Conservation (phyloP, 1,140 invertebrate genomes). For the Apis florea region DNA sequence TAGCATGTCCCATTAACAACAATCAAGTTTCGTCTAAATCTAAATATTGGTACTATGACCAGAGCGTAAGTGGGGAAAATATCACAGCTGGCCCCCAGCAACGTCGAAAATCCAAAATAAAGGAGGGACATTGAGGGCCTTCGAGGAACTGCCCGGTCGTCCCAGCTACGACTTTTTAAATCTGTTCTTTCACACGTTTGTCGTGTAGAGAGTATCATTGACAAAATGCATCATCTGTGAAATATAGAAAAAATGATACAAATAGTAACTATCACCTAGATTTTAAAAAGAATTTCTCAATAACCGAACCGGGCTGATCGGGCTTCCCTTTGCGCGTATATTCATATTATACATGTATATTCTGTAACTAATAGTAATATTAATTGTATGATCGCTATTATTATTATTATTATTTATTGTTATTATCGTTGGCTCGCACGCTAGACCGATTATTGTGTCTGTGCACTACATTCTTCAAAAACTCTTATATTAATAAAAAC, state of each 20-base stretch:
- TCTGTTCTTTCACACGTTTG: conserved; percentile 36
- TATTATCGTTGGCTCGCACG: conserved; percentile 61
- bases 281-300: conserved; percentile 30
- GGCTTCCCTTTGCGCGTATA: conserved; percentile 61
- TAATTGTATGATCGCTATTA: conserved; percentile 56
- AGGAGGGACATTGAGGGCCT: conserved; percentile 58
- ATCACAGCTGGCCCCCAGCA: conserved; percentile 77
- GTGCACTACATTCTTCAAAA: conserved; percentile 9
- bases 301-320: conserved; percentile 65
- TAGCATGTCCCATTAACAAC: conserved; percentile 38
- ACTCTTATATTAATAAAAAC: conserved; percentile 15
- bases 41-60: conserved; percentile 65
- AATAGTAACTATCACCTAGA: conserved; percentile 61
- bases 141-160: conserved; percentile 47
- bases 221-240: conserved; percentile 55
- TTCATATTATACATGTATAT: conserved; percentile 54
- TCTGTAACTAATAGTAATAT: conserved; percentile 63
- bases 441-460: conserved; percentile 51
- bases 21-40: conserved; percentile 57
- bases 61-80: conserved; percentile 74
- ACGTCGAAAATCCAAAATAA: conserved; percentile 70
- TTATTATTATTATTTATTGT: conserved; percentile 65
- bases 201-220: conserved; percentile 18
- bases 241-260: conserved; percentile 74
- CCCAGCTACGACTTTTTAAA: conserved; percentile 42